Evolutionary conservation across 92 coral and sea anemone genomes (phyloP), one percentile per base, ranked within the genome.

Genomic region (Hydrozoanthus gracilis): DNA sequence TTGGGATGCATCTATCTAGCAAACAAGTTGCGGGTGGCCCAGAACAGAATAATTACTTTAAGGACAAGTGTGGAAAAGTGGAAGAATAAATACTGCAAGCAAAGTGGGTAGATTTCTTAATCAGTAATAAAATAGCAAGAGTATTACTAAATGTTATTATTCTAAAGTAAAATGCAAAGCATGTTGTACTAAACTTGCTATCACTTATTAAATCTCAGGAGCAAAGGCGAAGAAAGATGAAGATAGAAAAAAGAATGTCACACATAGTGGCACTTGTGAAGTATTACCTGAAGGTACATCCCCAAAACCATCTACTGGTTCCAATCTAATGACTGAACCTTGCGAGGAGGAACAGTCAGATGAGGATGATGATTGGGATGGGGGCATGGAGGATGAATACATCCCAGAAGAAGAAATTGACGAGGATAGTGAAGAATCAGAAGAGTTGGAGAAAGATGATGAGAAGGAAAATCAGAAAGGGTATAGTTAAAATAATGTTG

Each of bases 1-100:
- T 45, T 73, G 58, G 78, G 78, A 73, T 48, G 78, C 78, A 39
- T 73, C 49, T 47, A 73, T 73, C n/a, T 73, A 58, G 60, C 60
- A 13, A 73, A 73, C 18, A 58, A 73, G 55, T 73, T 73, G 55
- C 58, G 78, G 78, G 56, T 73, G 60, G 78, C 56, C 58, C 56
- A 73, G 49, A 73, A 73, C 39, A 73, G 27, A 73, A 73, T 73
- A 10, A 73, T 73, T 47, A 73, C 78, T 46, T 47, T 73, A 47
- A 67, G 46, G 73, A 67, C 46, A 67, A 67, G 72, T 67, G 72
- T 67, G 72, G 72, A 67, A 67, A 67, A 67, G 35, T 67, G 72
- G 72, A 67, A 67, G 10, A 67, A 67, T 27, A 5, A 46, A 73
- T 27, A 11, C n/a, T n/a, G n/a, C 54, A 73, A 73, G 78, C 78